Base-by-base conservation (phyloP, 2,113 vertebrate species). In the Bujurquina vittata region DNA sequence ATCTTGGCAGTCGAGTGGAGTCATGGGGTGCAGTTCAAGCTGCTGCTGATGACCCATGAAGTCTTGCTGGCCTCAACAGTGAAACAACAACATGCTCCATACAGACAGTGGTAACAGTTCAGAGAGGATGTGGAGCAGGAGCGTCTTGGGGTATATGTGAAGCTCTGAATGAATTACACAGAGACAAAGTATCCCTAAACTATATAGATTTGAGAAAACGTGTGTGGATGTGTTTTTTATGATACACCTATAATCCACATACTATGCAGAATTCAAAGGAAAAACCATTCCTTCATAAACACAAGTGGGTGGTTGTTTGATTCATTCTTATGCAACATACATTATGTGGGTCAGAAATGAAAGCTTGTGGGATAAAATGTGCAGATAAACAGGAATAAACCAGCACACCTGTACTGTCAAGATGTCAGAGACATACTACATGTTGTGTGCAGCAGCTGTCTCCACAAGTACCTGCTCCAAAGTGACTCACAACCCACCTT, bases 251-350 rank as follows among this genome's bases (percentile, higher is more conserved):
- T 60, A 80, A 56, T 57, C 81, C 35, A 75, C 73, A 10, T 62
- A 62, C 31, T 40, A 31, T 35, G 23, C 15, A 82, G 55, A 73
- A 75, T 79, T 46, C 62, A 73, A 69, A 69, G 69, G 55, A 76
- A n/a, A 11, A 46, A 69, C 49, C 43, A 14, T 11, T 75, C 46
- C 80, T 77, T 82, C 29, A 26, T 76, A 59, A 75, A 81, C 14
- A 22, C n/a, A 75, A 76, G 89, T 88, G 86, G 88, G 88, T 10
- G 83, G 79, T 73, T 83, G 73, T 80, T 89, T 75, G 75, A 90
- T 74, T 89, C 73, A 86, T 76, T 76, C 80, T 88, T 85, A 86
- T 31, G 61, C 61, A 87, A 87, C 84, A 80, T 88, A 65, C 31
- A 80, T 67, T 77, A 89, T 81, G 74, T 84, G 61, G 80, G 87